phyloP scores from a whole-genome alignment of 1,140 invertebrate species.

The Drosophila ercepeae region DNA sequence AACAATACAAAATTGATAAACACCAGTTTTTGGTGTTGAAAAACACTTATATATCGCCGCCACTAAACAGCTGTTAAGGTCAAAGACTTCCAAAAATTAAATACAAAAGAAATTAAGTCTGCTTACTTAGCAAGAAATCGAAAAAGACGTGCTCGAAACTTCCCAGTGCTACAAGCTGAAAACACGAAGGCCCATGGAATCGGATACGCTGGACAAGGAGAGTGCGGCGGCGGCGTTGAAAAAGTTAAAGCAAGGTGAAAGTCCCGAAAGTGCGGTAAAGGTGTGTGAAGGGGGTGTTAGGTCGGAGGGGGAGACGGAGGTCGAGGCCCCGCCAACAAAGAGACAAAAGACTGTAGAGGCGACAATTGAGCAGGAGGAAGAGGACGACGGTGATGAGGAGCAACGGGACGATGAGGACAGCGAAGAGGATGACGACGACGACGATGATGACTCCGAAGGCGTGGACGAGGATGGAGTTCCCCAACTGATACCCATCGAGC shows the following conservation, averaged over 20 bases:
- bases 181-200: slow-evolving; percentile 55
- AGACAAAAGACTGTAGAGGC: slow-evolving; percentile 40
- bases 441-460: background rate
- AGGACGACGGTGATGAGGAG: background rate
- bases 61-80: slow-evolving; percentile 15
- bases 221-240: slow-evolving; percentile 44
- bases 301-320: slow-evolving; percentile 25
- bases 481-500: slow-evolving; percentile 31
- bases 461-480: slow-evolving; percentile 38
- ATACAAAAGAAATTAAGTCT: slow-evolving; percentile 20
- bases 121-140: slow-evolving; percentile 5
- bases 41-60: background rate
- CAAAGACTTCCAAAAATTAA: slow-evolving; percentile 20
- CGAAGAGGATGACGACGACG: background rate
- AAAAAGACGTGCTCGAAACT: slow-evolving; percentile 3
- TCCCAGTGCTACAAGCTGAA: background rate
- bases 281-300: slow-evolving; percentile 1
- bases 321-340: slow-evolving; percentile 57
- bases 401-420: slow-evolving; percentile 1
- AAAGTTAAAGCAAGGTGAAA: slow-evolving; percentile 61
- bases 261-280: slow-evolving; percentile 34
- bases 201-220: slow-evolving; percentile 69
- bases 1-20: background rate
- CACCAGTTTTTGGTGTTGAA: background rate
- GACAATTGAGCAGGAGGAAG: background rate